Evolutionary conservation across 2,888 invertebrate genomes (phyloP), one percentile per base, ranked within the genome.

Genomic region (Acrocyrtus sp.): DNA sequence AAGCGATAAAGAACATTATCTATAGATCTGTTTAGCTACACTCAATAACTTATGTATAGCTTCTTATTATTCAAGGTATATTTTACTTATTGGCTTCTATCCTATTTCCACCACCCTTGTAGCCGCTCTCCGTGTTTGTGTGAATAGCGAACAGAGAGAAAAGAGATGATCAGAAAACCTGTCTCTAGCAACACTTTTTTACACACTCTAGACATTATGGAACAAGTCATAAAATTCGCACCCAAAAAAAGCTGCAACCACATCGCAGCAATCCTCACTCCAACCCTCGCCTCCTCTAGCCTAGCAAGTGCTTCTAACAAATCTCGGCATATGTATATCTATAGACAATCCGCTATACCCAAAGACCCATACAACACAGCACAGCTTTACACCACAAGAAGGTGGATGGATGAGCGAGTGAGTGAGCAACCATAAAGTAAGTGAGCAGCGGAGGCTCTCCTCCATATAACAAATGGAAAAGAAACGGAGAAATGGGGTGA

Each of bases 161-260:
- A 22, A 61, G 29, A n/a, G n/a, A n/a, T n/a, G n/a, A n/a, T n/a
- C n/a, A 51, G 41, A 45, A 54, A 65, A 53, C 68, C 57, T 57
- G 57, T 66, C 66, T 57, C 15, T n/a, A 39, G 53, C 65, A 63
- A 63, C 54, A 63, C 62, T 29, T 60, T 62, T 65, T 63, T 53
- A 43, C 53, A 29, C 27, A 65, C 65, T 61, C 54, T 8, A 57
- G 57, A 60, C 56, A 70, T 57, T 70, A 62, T 70, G 62, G 62
- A 70, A 70, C 70, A 70, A 70, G 70, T 63, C 62, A 70, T 70
- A 70, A 70, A 70, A 70, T 70, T 70, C 57, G 70, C 62, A 70
- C 70, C 63, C 70, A 63, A 57, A 51, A 45, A 67, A 56, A 51
- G n/a, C n/a, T n/a, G n/a, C n/a, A n/a, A n/a, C n/a, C n/a, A n/a